Evolutionary conservation across 2,113 vertebrate genomes (phyloP).

Genomic region (Nothobranchius kuhntae): DNA sequence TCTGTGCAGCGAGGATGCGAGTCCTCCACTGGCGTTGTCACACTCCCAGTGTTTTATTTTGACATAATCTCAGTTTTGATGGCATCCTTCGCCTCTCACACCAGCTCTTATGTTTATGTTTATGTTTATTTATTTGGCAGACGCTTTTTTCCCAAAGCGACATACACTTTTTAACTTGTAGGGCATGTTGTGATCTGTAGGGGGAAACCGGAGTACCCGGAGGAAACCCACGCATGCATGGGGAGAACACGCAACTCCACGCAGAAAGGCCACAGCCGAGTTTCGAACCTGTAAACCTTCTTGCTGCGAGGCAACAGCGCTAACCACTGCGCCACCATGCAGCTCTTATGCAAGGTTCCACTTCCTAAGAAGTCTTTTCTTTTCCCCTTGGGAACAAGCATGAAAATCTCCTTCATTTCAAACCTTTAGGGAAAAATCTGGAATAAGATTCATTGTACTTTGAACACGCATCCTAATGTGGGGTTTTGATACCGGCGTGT

Average conservation of each 20-base stretch:
- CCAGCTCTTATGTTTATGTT: constrained; percentile 29
- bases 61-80: constrained; percentile 25
- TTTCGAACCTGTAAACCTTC: no score
- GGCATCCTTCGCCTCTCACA: neutral
- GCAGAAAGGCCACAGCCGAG: no score
- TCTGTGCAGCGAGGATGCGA: constrained; percentile 17
- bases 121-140: no score
- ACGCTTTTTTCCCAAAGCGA: no score
- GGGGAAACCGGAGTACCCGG: no score
- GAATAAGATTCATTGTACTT: neutral
- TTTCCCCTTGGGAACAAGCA: neutral
- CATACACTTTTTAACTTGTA: no score
- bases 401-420: constrained; percentile 36
- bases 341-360: constrained; percentile 35
- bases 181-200: no score
- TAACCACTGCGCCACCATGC: no score
- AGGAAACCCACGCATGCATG: no score
- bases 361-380: constrained; percentile 8
- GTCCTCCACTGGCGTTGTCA: constrained; percentile 22
- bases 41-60: constrained; percentile 51
- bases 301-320: no score
- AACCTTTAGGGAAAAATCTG: neutral
- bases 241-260: no score
- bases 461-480: no score
- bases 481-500: constrained; percentile 17